Evolutionary conservation across 2,888 invertebrate species (phyloP), one percentile per base, ranked within the genome.

Genomic region (Drosophila robusta): DNA sequence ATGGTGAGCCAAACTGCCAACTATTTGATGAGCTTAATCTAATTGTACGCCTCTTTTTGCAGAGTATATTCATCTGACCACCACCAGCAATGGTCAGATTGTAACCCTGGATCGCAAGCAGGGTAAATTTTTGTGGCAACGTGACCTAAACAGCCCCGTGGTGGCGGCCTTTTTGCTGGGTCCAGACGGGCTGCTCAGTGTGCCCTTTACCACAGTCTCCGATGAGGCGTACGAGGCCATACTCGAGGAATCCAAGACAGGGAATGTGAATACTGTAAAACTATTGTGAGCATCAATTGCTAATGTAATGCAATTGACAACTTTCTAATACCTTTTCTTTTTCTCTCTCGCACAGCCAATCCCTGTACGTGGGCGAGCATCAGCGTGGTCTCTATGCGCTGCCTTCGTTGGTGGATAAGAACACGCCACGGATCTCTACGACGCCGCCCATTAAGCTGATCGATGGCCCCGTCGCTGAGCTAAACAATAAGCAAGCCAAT

Each of bases 311-410:
- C 2, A 22, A 7, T 24, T 41, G 11, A 6, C 7, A 16, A 9
- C 2, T 32, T 1, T 24, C 24, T 7, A 14, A 41, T 11, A 14
- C 8, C 3, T n/a, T 29, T 32, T 14, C 24, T 5, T 24, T 9
- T 1, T 14, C 6, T 3, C 2, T 1, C n/a, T 32, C 26, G 45
- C 51, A 4, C 92, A 98, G 98, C 80, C 96, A 97, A 62, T 97
- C 98, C 0, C 93, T 99, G 34, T 99, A 98, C 91, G 95, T 99
- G 63, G 99, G 99, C 0, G 97, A 98, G 90, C 95, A 95, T 89
- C 93, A 94, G 50, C 93, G 94, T 69, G 98, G 98, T 0, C 93
- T 98, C 0, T 99, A 98, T 92, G 99, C 99, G 0, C 92, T 99
- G 55, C 97, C 98, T 1, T 97, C 98, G 0, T 93, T 98, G 24